Evolutionary conservation across 2,888 invertebrate species (phyloP).

Genomic region (Leptopilina drosophilae): DNA sequence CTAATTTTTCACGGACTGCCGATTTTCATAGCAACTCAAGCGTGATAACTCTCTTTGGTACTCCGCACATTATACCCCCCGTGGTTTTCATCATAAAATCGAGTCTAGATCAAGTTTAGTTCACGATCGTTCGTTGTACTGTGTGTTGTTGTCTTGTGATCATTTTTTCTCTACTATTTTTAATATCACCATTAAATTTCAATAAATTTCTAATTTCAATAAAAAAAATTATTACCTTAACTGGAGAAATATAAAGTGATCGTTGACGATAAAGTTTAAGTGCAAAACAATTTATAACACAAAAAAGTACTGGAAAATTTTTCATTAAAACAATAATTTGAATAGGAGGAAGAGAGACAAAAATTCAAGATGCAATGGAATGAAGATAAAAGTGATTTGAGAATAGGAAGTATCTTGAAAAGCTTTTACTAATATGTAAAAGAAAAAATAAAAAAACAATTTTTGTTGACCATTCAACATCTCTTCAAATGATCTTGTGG

Average conservation of each 20-base stretch:
- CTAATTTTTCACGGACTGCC: conserved; percentile 75
- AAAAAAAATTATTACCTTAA: too few relatives aligned
- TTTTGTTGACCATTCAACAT: neutral
- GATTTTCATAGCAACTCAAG: conserved; percentile 75
- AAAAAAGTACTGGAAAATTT: neutral
- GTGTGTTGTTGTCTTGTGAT: conserved; percentile 58
- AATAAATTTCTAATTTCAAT: neutral
- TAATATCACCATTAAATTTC: neutral
- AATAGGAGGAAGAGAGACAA: neutral
- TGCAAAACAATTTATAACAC: too few relatives aligned
- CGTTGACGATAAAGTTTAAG: too few relatives aligned
- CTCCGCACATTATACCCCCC: conserved; percentile 56
- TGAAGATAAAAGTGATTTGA: conserved; percentile 6
- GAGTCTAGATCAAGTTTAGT: conserved; percentile 72
- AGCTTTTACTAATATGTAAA: conserved; percentile 44
- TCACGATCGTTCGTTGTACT: conserved; percentile 70
- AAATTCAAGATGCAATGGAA: neutral
- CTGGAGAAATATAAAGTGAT: too few relatives aligned
- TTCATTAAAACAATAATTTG: neutral
- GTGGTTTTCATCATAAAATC: conserved; percentile 64
- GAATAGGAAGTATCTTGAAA: conserved; percentile 30
- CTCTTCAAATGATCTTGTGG: neutral
- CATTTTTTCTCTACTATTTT: neutral
- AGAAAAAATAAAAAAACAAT: neutral
- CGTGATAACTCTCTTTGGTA: conserved; percentile 63